Evolutionary conservation across 1,140 invertebrate genomes (phyloP).

Genomic region (Akabosia matsudoensis): DNA sequence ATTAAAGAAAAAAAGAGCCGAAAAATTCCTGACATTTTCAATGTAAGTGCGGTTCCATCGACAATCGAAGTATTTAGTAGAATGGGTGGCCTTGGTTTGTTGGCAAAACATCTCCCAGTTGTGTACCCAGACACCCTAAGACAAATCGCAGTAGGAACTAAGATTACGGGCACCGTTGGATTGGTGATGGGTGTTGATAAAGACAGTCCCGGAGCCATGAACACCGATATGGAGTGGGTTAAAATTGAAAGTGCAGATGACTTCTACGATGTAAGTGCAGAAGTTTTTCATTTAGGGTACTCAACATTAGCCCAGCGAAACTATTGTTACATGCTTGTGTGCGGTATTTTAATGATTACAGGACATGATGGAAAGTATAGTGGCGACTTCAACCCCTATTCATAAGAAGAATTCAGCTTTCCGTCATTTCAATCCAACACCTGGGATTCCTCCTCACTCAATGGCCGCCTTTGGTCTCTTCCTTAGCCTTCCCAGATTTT

Average conservation of each 20-base stretch:
- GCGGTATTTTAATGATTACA: conserved; percentile 29
- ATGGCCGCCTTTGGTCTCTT: conserved; percentile 85
- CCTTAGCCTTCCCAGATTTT: conserved; percentile 80
- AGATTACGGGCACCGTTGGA: conserved; percentile 26
- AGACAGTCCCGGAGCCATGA: conserved; percentile 37
- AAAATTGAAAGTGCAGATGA: conserved; percentile 69
- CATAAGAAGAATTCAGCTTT: conserved; percentile 39
- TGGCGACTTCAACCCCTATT: conserved; percentile 39
- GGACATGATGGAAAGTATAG: conserved; percentile 46
- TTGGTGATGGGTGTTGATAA: conserved; percentile 39
- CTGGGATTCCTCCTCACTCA: conserved; percentile 77
- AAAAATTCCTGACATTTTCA: conserved; percentile 39
- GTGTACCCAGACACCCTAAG: conserved; percentile 74
- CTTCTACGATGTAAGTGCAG: conserved; percentile 61
- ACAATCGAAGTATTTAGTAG: conserved; percentile 77
- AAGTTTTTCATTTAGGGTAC: neutral
- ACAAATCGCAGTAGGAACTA: conserved; percentile 47
- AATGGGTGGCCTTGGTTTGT: conserved; percentile 77
- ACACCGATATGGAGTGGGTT: conserved; percentile 68
- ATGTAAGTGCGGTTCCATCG: conserved; percentile 56
- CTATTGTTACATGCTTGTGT: too few relatives aligned
- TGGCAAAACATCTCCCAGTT: conserved; percentile 79
- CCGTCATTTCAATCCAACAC: conserved; percentile 48
- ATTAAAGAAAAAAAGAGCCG: conserved; percentile 17
- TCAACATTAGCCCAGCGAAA: neutral